These are phyloP conservation scores for Artibeus jamaicensis DNA, from an alignment of 2,797 vertebrate species.

Conservation along the genomic window DNA sequence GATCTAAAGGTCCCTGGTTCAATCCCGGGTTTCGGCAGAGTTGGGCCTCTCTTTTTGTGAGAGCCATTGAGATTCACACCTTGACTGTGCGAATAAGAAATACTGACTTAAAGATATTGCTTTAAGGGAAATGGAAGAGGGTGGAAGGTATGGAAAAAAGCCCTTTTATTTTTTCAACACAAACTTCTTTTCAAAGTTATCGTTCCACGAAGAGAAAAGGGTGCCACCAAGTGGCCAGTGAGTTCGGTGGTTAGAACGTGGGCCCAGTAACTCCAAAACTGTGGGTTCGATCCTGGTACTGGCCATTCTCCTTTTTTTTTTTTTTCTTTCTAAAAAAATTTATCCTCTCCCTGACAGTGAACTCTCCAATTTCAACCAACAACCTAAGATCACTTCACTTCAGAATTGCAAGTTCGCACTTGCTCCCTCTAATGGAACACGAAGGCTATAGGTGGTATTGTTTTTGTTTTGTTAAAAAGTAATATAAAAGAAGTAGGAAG, in stretches of 20 bases:
- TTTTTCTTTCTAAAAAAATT: too few species aligned
- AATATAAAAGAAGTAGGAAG: not conserved
- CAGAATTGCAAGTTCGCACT: not conserved
- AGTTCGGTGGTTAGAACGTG: not conserved
- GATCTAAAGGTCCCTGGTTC: conserved; percentile 75
- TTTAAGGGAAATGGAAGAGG: not conserved
- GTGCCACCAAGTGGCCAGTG: not conserved
- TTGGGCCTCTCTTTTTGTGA: not conserved
- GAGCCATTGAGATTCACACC: too few species aligned
- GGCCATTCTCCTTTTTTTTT: not conserved
- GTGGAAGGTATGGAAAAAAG: not conserved
- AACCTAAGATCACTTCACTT: not conserved
- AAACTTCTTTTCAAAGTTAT: not conserved
- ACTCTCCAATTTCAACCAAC: not conserved
- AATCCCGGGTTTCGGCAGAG: conserved; percentile 47
- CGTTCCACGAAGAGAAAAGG: not conserved
- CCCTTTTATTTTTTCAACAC: not conserved
- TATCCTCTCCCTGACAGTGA: not conserved
- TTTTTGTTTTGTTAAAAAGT: not conserved
- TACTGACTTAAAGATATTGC: too few species aligned
- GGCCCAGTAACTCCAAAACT: not conserved
- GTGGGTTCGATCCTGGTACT: fast-evolving
- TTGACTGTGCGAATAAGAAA: not conserved
- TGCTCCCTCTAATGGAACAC: not conserved
- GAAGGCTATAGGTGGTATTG: not conserved